Evolutionary conservation across 2,113 vertebrate species (phyloP), one percentile per base, ranked within the genome.

Genomic region (Lepisosteus oculatus): DNA sequence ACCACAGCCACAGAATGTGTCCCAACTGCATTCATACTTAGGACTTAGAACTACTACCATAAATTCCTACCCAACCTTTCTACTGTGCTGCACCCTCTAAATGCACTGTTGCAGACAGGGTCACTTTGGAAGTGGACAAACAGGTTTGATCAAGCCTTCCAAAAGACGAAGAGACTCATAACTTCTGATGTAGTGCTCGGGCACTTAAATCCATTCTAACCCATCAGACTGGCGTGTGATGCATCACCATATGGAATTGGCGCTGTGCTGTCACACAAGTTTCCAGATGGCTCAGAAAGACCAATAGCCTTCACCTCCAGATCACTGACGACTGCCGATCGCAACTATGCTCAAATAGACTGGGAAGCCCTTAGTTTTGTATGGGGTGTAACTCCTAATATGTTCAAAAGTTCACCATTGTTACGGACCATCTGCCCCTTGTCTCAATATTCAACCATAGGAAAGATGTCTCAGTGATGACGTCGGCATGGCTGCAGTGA

Each of bases 81-180:
- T 8, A 61, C 55, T 11, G n/a, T 45, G 29, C 43, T 65, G 5
- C 43, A 44, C 43, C 65, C 51, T 4, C 29, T 67, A 17, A 68
- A 69, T 12, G 2, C 15, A 1, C 47, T 75, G 12, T 61, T 75
- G 56, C 67, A 69, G 43, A 44, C 13, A 8, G 51, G 29, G 4
- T 42, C 17, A 55, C 57, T 62, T 56, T 41, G 63, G 45, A 11
- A 42, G 6, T 76, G 54, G 63, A 68, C 64, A 11, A 63, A 42
- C 14, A 3, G 41, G 8, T 61, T 43, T 62, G 77, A 63, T 43
- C 70, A 83, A 72, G 67, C 3, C 47, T 61, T 71, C 65, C 75
- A 85, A 78, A 43, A 12, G 17, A 9, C 57, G 61, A 78, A 84
- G 74, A 7, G 13, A 14, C 5, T 14, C 4, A 14, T 14, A 11